Base-by-base conservation (phyloP, 1,140 invertebrate species). In the Pogonognathellus flavescens region DNA sequence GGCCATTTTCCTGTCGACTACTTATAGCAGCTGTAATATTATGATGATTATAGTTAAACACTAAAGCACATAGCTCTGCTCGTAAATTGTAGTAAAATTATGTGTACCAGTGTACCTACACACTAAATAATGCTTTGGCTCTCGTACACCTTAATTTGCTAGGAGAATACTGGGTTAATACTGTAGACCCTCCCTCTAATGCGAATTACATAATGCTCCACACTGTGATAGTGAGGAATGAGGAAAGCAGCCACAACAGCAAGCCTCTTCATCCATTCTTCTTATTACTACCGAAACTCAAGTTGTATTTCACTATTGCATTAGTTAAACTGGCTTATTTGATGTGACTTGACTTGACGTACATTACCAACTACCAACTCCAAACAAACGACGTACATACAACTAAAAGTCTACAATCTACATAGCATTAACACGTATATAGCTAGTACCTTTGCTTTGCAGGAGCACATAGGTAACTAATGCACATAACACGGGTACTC, bases 251-350 rank as follows among this genome's bases (percentile, higher is more conserved):
- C 14, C 11, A 0, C 0, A 5, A 76, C 14, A 76, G 9, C 41
- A 76, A 2, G 31, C 70, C 25, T 49, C 31, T 76, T 16, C 18
- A 41, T 31, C 9, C 70, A 70, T 22, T 70, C 70, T 41, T 25
- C 31, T 41, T 41, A 41, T 41, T 41, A 41, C 2, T 41, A 41
- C 31, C 31, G 1, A 25, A 66, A 66, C 62, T 66, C 31, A 76
- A 76, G 31, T 76, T 25, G 70, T 50, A 76, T 76, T 76, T 50
- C 70, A 50, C 70, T 76, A 76, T 76, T 76, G 41, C 70, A 76
- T 76, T 76, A 76, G 70, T 76, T 76, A 76, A 76, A 76, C 41
- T 49, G 49, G 31, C 70, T 76, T 50, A 76, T 16, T 76, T 76
- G 70, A 76, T 31, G 31, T 76, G 70, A 25, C 41, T 76, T 76